Conservation (phyloP, 2,888 invertebrate genomes). For the Caenorhabditis wallacei region DNA sequence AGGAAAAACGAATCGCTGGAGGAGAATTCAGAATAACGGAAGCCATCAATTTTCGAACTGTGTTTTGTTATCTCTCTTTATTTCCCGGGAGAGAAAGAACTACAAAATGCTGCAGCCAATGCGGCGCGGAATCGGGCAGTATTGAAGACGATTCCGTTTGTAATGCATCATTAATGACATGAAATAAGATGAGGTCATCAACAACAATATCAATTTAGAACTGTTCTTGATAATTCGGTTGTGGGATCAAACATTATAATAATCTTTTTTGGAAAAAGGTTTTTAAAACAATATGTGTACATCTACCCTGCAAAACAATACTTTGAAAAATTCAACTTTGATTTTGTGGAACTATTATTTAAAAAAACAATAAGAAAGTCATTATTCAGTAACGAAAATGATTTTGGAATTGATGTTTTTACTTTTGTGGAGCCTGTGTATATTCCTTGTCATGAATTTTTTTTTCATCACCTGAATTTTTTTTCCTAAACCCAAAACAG, state of each 20-base stretch:
- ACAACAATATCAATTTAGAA: not conserved
- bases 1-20: not conserved
- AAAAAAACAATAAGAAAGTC: too few relatives aligned
- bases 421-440: too few relatives aligned
- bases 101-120: slow-evolving; percentile 6
- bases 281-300: too few relatives aligned
- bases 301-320: too few relatives aligned
- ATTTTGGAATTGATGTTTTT: too few relatives aligned
- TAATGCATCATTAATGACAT: slow-evolving; percentile 19
- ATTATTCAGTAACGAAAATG: too few relatives aligned
- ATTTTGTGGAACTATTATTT: too few relatives aligned
- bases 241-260: not conserved
- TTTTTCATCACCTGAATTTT: too few relatives aligned
- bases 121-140: slow-evolving; percentile 9
- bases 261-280: too few relatives aligned
- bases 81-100: not conserved
- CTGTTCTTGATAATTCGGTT: not conserved
- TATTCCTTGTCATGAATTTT: too few relatives aligned
- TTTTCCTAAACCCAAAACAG: too few relatives aligned
- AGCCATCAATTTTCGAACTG: slow-evolving; percentile 36
- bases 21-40: slow-evolving; percentile 26
- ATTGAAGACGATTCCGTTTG: not conserved
- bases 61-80: slow-evolving; percentile 49
- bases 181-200: not conserved
- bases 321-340: too few relatives aligned